These are phyloP conservation scores for Bembecia ichneumoniformis DNA, from an alignment of 2,888 invertebrate genomes.

Conservation along the genomic window DNA sequence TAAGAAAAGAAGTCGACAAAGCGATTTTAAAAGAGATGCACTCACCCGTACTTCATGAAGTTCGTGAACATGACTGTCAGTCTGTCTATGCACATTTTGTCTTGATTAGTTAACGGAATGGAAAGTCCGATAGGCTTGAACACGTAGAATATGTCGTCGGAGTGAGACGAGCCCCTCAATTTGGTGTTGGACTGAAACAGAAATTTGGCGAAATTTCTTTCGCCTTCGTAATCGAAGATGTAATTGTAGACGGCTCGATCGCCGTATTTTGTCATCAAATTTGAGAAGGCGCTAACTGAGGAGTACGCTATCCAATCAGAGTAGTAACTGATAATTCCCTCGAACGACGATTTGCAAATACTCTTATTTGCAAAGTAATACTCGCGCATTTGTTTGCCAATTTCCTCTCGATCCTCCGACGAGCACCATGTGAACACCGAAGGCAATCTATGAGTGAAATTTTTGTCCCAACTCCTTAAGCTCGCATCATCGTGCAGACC, in stretches of 20 bases:
- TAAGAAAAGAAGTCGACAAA: too few relatives aligned
- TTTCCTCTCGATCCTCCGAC: constrained; percentile 25
- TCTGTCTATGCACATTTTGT: constrained; percentile 38
- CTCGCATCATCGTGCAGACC: constrained; percentile 33
- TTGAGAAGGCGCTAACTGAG: constrained; percentile 36
- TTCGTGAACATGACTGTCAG: constrained; percentile 48
- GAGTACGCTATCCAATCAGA: constrained; percentile 51
- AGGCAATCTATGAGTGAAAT: constrained; percentile 44
- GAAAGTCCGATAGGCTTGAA: constrained; percentile 48
- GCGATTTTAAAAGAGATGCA: neutral
- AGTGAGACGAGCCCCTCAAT: constrained; percentile 40
- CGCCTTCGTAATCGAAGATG: constrained; percentile 47
- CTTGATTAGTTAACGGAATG: constrained; percentile 24
- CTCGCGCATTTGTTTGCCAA: constrained; percentile 34
- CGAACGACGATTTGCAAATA: constrained; percentile 23
- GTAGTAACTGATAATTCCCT: constrained; percentile 35
- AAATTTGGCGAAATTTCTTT: constrained; percentile 41
- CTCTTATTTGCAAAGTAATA: constrained; percentile 39
- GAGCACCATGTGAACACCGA: constrained; percentile 50
- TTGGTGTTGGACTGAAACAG: constrained; percentile 23
- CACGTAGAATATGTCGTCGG: constrained; percentile 56
- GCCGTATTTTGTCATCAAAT: constrained; percentile 32
- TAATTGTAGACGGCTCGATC: constrained; percentile 46
- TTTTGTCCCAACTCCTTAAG: constrained; percentile 34
- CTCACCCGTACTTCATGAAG: constrained; percentile 55